Conservation (phyloP, 2,888 invertebrate species). For the Latrodectus elegans region DNA sequence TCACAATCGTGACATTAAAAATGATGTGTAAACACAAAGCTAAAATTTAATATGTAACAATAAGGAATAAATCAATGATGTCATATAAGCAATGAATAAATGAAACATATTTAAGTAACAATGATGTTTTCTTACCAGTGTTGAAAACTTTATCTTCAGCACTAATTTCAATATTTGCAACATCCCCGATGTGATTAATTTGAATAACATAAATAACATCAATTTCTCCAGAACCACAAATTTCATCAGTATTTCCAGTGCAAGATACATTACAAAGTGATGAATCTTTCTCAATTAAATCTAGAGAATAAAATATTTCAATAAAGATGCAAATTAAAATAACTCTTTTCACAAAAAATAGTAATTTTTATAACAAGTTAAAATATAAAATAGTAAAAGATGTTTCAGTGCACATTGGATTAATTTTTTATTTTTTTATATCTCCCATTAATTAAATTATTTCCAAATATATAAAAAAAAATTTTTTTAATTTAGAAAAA, state of each 20-base stretch:
- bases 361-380: background rate
- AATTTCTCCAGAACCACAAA: conserved; percentile 52
- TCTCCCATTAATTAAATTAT: background rate
- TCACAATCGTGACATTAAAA: too few relatives aligned
- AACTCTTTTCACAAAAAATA: too few relatives aligned
- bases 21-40: too few relatives aligned
- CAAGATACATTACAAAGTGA: conserved; percentile 28
- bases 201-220: conserved; percentile 35
- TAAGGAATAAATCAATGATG: too few relatives aligned
- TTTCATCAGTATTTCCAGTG: conserved; percentile 42
- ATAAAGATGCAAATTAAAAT: conserved; percentile 1
- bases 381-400: background rate
- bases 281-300: conserved; percentile 12
- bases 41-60: too few relatives aligned
- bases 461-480: background rate
- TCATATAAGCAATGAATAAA: too few relatives aligned
- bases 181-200: conserved; percentile 33
- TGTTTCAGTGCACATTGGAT: background rate
- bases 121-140: conserved; percentile 12
- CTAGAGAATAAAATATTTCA: conserved; percentile 2
- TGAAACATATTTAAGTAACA: too few relatives aligned
- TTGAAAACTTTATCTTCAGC: conserved; percentile 3
- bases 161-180: conserved; percentile 28
- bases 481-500: background rate
- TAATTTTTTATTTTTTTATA: too few relatives aligned